Percentiles rank a stretch among this genome's conserved stretches.
These are phyloP conservation scores for Xerus rutilus DNA, from an alignment of 2,797 vertebrate species.

Conservation along the genomic window DNA sequence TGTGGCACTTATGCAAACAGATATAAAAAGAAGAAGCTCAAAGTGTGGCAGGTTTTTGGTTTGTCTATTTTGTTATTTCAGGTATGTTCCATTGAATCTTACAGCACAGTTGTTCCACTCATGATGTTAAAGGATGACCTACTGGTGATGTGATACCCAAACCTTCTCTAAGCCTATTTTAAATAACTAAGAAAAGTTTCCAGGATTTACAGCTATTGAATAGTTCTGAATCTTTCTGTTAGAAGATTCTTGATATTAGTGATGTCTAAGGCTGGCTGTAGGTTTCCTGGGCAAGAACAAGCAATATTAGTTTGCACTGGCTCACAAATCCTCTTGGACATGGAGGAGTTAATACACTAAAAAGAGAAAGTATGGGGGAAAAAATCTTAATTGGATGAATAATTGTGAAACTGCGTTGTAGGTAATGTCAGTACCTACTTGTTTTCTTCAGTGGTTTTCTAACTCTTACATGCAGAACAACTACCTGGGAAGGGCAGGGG, in stretches of 20 bases:
- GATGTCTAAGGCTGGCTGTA: neutral
- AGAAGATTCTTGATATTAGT: neutral
- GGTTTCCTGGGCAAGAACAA: neutral
- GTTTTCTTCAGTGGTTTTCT: neutral
- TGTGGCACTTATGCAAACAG: neutral
- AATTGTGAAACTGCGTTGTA: neutral
- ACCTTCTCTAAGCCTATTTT: neutral
- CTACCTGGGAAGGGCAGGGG: rapidly evolving
- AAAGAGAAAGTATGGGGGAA: neutral
- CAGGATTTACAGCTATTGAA: neutral
- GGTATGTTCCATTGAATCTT: neutral
- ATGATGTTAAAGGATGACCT: neutral
- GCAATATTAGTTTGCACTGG: neutral
- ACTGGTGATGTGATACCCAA: neutral
- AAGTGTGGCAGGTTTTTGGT: neutral
- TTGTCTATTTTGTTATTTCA: conserved; percentile 44
- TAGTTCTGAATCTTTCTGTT: neutral
- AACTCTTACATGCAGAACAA: neutral
- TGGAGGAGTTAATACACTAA: neutral
- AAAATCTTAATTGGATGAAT: neutral
- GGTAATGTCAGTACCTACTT: neutral
- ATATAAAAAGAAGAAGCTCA: conserved; percentile 1
- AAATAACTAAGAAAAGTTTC: neutral
- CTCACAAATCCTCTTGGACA: conserved; percentile 34
- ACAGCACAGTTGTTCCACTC: neutral